Evolutionary conservation across 2,888 invertebrate species (phyloP).

Genomic region (Drosophila colorata): DNA sequence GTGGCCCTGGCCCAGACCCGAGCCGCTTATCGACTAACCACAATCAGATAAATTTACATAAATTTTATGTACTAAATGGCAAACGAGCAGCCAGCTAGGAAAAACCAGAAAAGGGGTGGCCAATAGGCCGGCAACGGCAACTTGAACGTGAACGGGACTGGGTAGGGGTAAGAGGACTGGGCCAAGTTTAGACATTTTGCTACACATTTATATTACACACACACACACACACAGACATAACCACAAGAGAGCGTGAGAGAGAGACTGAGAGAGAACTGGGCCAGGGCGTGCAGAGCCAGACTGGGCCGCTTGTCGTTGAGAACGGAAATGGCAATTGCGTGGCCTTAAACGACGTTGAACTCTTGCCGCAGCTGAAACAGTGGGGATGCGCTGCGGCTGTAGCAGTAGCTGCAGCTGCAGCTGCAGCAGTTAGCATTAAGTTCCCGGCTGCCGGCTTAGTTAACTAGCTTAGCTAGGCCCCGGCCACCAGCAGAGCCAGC

Average conservation of each 20-base stretch:
- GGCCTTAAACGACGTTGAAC: slow-evolving; percentile 56
- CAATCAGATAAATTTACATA: slow-evolving; percentile 75
- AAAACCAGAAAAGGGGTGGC: slow-evolving; percentile 22
- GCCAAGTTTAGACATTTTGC: slow-evolving; percentile 65
- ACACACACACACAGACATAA: slow-evolving; percentile 12
- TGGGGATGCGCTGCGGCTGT: not conserved
- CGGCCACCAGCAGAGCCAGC: no score
- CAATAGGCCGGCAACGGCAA: slow-evolving; percentile 11
- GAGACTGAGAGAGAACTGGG: not conserved
- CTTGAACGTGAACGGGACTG: not conserved
- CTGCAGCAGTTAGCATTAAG: slow-evolving; percentile 12
- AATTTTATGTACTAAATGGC: slow-evolving; percentile 61
- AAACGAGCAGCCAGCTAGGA: slow-evolving; percentile 22
- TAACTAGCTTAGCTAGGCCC: not conserved
- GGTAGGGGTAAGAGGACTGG: slow-evolving; percentile 10
- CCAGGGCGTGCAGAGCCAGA: slow-evolving; percentile 1
- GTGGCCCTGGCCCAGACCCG: slow-evolving; percentile 26
- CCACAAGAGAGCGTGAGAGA: not conserved
- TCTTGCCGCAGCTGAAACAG: not conserved
- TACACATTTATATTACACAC: slow-evolving; percentile 54
- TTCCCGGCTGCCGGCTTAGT: not conserved
- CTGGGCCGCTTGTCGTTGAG: slow-evolving; percentile 20
- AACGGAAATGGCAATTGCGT: slow-evolving; percentile 70
- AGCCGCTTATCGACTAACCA: slow-evolving; percentile 60
- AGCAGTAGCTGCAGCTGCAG: not conserved